A percentile compares a stretch with the other conserved stretches of the same genome.
Conservation (phyloP, 2,797 vertebrate species). For the Antrozous pallidus region DNA sequence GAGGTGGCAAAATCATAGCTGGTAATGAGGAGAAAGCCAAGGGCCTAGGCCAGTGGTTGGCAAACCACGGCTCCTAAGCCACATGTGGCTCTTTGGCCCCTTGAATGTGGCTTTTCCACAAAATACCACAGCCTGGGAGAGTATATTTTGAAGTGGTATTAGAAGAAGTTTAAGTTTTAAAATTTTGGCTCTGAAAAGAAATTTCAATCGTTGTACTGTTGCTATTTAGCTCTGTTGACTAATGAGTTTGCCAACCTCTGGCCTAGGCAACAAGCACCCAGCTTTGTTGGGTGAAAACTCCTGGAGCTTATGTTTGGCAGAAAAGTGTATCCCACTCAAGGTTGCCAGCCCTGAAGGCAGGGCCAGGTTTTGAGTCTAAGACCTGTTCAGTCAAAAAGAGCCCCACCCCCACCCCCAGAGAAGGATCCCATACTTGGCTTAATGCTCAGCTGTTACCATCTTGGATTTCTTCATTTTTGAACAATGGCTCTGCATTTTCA, state of each 20-base stretch:
- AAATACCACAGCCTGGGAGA: too few species aligned
- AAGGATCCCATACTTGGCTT: not conserved
- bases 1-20: not conserved
- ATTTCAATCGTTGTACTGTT: too few species aligned
- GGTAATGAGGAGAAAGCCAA: not conserved
- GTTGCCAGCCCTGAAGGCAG: not conserved
- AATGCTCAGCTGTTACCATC: not conserved
- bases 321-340: not conserved
- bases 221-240: too few species aligned
- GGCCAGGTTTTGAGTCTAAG: not conserved
- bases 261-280: not conserved
- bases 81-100: too few species aligned
- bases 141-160: too few species aligned
- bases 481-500: not conserved
- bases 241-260: too few species aligned
- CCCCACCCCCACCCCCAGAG: too few species aligned
- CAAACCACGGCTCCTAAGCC: too few species aligned
- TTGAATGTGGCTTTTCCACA: too few species aligned
- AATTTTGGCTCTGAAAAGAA: too few species aligned
- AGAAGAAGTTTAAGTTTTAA: too few species aligned
- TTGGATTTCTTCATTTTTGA: not conserved
- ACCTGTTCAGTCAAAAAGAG: not conserved
- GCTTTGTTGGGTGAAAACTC: not conserved
- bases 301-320: not conserved
- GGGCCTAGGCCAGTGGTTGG: too few species aligned